A percentile compares a stretch with the other conserved stretches of the same genome.
Evolutionary conservation across 2,113 vertebrate species (phyloP).

Genomic region (Carettochelys insculpta): DNA sequence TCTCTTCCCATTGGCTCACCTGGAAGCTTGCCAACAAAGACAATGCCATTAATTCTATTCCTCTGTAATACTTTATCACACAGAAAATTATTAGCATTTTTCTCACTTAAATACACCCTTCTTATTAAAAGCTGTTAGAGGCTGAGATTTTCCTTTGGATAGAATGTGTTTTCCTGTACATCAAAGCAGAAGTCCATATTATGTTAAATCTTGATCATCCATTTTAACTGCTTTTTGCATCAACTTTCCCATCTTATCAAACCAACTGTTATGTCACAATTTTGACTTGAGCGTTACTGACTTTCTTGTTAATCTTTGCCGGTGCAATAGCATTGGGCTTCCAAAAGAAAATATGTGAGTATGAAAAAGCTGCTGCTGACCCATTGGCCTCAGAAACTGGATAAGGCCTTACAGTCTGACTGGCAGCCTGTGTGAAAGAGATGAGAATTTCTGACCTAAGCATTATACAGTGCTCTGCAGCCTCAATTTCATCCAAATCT

Average conservation of each 20-base stretch:
- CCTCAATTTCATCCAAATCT: neutral
- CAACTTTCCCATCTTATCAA: neutral
- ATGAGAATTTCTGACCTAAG: neutral
- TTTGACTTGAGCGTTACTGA: neutral
- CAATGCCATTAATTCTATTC: neutral
- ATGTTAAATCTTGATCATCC: neutral
- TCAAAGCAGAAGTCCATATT: neutral
- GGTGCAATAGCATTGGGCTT: accelerated
- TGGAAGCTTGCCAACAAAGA: too few species aligned
- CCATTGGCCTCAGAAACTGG: neutral
- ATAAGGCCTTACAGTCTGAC: neutral
- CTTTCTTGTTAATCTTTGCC: neutral
- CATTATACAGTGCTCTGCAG: neutral
- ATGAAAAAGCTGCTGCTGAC: neutral
- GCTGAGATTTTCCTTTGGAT: neutral
- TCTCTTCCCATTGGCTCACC: too few species aligned
- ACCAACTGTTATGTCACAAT: neutral
- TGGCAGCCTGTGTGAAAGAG: neutral
- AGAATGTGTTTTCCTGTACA: neutral
- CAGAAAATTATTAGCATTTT: neutral
- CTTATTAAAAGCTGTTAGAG: neutral
- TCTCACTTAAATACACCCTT: neutral
- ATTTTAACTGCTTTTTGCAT: slow-evolving; percentile 12
- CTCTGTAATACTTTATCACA: neutral
- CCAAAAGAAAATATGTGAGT: neutral